Base-by-base conservation (phyloP, 2,113 vertebrate species). In the Hystrix brachyura region DNA sequence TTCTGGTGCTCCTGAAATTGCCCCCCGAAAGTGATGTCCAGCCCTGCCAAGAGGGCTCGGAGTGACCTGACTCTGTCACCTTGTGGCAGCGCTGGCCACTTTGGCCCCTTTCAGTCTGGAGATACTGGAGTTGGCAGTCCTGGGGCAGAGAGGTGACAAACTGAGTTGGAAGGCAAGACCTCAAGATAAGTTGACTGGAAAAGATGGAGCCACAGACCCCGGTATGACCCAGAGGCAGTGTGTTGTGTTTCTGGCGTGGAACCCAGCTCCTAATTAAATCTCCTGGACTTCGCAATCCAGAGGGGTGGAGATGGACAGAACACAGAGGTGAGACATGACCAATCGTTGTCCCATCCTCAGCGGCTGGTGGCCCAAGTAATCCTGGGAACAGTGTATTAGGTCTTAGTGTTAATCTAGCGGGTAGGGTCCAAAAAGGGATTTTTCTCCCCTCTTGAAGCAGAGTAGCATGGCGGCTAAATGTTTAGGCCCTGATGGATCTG, bases 251-350 rank as follows among this genome's bases (percentile, higher is more conserved):
- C 80, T 97, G 98, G 95, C 65, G 94, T 86, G 21, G 91, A 60
- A 90, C 71, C 97, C 97, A 97, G 97, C 95, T 98, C 81, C 96
- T 98, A 98, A 98, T 98, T 97, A 97, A 98, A 98, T 98, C 97
- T 96, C 83, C 81, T 43, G 97, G 97, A 97, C 96, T 98, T 97
- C 87, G 98, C 80, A 69, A 94, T 59, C 1, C 83, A 94, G 82
- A 90, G 90, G 94, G 60, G 94, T 87, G 46, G 67, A 94, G 57
- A 94, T 91, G 96, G 83, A 59, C 9, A 60, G 82, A 86, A 79
- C 10, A 27, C 96, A 93, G 80, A 79, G 91, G 48, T 38, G 76
- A 62, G 95, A 80, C 93, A 82, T 83, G 93, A 38, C 27, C 51
- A 89, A 85, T 55, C 43, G 4, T 8, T 93, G 72, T 27, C 89